Conservation (phyloP, 2,113 vertebrate species). For the Vulpes lagopus region DNA sequence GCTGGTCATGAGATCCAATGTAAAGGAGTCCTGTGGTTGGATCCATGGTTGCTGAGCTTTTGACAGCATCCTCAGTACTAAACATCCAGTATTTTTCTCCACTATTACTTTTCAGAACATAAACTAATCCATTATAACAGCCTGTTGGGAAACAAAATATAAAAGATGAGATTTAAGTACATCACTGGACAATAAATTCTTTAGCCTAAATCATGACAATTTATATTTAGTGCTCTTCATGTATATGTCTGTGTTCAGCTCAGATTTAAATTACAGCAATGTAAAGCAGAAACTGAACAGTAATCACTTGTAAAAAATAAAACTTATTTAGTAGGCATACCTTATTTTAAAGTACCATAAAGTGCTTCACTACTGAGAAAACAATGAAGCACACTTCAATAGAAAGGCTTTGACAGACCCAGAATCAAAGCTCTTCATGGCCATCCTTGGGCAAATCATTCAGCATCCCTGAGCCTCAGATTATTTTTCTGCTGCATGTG, state of each 20-base stretch:
- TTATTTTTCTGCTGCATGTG: background rate
- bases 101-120: conserved; percentile 89
- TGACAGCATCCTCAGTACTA: conserved; percentile 92
- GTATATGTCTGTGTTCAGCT: background rate
- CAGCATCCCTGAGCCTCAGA: background rate
- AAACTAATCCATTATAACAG: conserved; percentile 94
- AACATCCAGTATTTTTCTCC: conserved; percentile 93
- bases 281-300: background rate
- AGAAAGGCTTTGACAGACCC: background rate
- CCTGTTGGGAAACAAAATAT: conserved; percentile 86
- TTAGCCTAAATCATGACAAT: background rate
- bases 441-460: background rate
- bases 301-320: background rate
- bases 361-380: background rate
- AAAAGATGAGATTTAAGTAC: conserved; percentile 41
- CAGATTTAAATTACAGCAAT: conserved; percentile 16
- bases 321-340: background rate
- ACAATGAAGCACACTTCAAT: background rate
- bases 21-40: conserved; percentile 90
- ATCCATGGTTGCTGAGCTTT: conserved; percentile 93
- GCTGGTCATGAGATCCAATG: conserved; percentile 95
- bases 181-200: conserved; percentile 41
- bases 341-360: background rate
- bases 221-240: background rate
- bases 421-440: background rate